Evolutionary conservation across 2,113 vertebrate genomes (phyloP).

Genomic region (Sinocyclocheilus rhinocerous): DNA sequence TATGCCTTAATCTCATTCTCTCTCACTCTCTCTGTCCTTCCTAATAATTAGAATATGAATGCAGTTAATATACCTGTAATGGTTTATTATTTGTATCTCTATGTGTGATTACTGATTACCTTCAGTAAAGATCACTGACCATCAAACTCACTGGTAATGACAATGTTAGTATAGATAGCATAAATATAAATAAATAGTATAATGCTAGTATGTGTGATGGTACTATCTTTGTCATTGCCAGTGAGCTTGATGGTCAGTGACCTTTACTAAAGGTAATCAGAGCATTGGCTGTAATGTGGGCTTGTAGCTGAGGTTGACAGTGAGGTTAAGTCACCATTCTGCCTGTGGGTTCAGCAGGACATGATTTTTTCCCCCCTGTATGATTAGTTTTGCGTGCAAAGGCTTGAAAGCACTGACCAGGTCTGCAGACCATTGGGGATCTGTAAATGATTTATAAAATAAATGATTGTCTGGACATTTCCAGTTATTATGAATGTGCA

Average conservation of each 20-base stretch:
- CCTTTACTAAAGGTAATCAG: neutral
- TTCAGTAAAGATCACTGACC: slow-evolving; percentile 19
- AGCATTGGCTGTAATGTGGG: neutral
- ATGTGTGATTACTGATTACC: neutral
- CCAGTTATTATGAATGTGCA: neutral
- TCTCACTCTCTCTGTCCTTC: neutral
- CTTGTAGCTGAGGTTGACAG: neutral
- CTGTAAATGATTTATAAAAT: neutral
- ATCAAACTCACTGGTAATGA: neutral
- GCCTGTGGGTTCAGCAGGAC: neutral
- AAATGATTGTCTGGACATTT: neutral
- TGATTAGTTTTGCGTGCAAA: neutral
- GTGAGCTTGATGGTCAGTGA: slow-evolving; percentile 12
- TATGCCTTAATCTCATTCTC: no score
- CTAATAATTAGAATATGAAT: slow-evolving; percentile 2
- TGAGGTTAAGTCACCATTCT: neutral
- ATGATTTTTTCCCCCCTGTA: neutral
- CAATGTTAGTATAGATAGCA: neutral
- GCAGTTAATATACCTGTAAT: neutral
- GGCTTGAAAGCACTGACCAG: neutral
- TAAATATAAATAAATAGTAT: no score
- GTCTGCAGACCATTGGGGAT: neutral
- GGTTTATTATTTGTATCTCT: neutral
- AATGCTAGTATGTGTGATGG: neutral
- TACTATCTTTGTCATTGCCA: neutral